Conservation (phyloP, 2,888 invertebrate genomes). For the Microdon myrmicae region DNA sequence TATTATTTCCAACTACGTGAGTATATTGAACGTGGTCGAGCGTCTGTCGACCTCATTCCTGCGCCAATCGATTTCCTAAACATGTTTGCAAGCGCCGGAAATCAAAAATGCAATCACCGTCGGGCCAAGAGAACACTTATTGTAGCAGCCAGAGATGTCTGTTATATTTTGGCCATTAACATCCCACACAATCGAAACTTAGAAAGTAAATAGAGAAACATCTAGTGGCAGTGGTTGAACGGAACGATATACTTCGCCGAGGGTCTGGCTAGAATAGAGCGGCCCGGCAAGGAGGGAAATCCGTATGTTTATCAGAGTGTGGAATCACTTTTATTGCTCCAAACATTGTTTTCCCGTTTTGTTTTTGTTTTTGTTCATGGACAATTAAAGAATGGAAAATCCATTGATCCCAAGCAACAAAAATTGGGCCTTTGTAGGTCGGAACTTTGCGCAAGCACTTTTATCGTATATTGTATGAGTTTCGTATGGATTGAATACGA, state of each 20-base stretch:
- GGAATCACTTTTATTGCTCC: constrained; percentile 30
- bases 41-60: constrained; percentile 38
- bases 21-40: too few relatives aligned
- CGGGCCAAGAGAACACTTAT: neutral
- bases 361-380: too few relatives aligned
- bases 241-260: constrained; percentile 1
- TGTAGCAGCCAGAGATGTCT: constrained; percentile 18
- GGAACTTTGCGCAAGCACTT: too few relatives aligned
- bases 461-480: too few relatives aligned
- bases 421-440: too few relatives aligned
- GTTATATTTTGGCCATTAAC: constrained; percentile 37
- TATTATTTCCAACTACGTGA: too few relatives aligned
- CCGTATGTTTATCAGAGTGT: constrained; percentile 34
- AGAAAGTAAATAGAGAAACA: too few relatives aligned
- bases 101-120: constrained; percentile 43
- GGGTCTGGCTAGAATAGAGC: too few relatives aligned
- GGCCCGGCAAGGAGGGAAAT: constrained; percentile 2
- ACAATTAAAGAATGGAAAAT: too few relatives aligned
- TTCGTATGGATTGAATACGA: too few relatives aligned
- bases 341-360: constrained; percentile 12
- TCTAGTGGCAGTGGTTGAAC: too few relatives aligned
- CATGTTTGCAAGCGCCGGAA: constrained; percentile 37
- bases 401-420: too few relatives aligned
- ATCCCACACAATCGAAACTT: constrained; percentile 23
- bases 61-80: constrained; percentile 35